Evolutionary conservation across 1,140 invertebrate genomes (phyloP).

Genomic region (Drosophila nigromelanica): DNA sequence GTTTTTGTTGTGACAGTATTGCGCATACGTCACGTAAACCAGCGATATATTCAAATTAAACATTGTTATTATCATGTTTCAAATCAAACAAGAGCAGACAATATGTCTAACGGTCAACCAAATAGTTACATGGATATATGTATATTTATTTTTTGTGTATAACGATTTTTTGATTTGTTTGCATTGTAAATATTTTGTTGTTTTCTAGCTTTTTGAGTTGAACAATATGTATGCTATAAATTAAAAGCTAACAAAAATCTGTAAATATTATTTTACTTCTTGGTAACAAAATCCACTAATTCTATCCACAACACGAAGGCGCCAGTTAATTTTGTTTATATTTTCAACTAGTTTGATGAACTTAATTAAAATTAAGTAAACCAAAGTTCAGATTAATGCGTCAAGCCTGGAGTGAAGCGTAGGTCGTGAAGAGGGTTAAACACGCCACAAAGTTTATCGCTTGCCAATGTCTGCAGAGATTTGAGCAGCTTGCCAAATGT

Average conservation of each 20-base stretch:
- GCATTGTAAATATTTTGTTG: background rate
- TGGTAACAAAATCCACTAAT: background rate
- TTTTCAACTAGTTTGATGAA: slow-evolving; percentile 75
- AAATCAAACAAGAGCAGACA: no score
- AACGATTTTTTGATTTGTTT: background rate
- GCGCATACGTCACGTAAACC: background rate
- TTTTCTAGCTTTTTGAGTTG: no score
- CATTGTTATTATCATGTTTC: background rate
- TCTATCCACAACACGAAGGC: slow-evolving; percentile 15
- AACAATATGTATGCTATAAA: background rate
- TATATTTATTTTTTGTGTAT: no score
- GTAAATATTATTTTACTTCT: slow-evolving; percentile 7
- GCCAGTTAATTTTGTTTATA: slow-evolving; percentile 76
- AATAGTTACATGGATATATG: no score
- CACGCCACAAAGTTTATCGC: slow-evolving; percentile 42
- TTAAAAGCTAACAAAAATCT: background rate
- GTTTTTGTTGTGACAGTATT: background rate
- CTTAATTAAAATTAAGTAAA: slow-evolving; percentile 80
- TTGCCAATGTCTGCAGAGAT: slow-evolving; percentile 31
- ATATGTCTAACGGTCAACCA: no score
- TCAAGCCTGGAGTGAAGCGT: slow-evolving; percentile 7
- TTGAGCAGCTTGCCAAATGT: slow-evolving; percentile 17
- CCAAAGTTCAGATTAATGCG: slow-evolving; percentile 72
- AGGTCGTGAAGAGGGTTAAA: slow-evolving; percentile 36
- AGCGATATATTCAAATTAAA: background rate